Evolutionary conservation across 2,797 vertebrate genomes (phyloP).

Genomic region (Gambelia wislizenii): DNA sequence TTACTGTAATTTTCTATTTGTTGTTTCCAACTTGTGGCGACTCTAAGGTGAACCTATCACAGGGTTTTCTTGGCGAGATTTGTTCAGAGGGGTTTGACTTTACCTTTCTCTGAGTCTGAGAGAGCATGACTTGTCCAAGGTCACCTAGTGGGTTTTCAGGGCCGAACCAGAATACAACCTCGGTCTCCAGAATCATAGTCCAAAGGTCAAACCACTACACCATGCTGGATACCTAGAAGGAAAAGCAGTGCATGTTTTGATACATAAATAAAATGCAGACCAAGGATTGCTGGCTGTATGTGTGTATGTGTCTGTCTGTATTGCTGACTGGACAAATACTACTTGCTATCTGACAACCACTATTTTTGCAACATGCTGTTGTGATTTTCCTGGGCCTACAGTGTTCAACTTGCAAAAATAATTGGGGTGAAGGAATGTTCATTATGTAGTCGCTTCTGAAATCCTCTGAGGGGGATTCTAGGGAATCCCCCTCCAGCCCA

Average conservation of each 20-base stretch:
- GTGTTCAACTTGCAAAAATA: not conserved
- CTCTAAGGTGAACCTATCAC: no score
- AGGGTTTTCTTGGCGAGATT: no score
- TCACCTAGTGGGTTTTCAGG: no score
- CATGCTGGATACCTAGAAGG: not conserved
- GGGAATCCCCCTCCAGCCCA: constrained; percentile 9
- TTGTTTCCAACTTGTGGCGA: no score
- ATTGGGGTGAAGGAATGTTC: not conserved
- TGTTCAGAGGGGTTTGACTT: no score
- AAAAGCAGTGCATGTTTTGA: not conserved
- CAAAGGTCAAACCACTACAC: not conserved
- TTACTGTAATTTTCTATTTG: not conserved
- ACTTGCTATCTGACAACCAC: not conserved
- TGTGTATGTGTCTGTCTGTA: no score
- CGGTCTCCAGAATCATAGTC: no score
- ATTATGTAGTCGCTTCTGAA: not conserved
- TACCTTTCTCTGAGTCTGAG: no score
- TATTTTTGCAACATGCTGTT: not conserved
- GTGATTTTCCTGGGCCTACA: not conserved
- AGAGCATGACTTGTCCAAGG: no score
- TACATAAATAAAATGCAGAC: not conserved
- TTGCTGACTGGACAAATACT: not conserved
- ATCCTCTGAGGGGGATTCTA: not conserved
- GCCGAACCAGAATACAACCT: no score
- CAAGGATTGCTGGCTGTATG: not conserved